Evolutionary conservation across 1,140 invertebrate species (phyloP).

Genomic region (Pentalonia nigronervosa): DNA sequence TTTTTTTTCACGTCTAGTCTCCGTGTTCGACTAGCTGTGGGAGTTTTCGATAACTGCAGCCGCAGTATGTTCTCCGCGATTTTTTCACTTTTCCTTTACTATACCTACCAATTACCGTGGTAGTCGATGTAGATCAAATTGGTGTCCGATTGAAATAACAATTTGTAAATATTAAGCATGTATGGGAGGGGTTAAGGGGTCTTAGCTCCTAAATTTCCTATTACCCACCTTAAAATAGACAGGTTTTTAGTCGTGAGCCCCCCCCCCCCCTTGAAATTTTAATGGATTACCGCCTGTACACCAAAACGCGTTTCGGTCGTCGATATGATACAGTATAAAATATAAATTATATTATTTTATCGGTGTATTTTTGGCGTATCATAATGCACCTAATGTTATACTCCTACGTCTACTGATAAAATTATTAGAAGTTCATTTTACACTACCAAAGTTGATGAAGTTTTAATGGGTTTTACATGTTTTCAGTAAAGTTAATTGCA

Average conservation of each 20-base stretch:
- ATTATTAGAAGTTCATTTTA: conserved; percentile 9
- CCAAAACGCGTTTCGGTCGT: background rate
- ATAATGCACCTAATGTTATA: background rate
- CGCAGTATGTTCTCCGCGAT: background rate
- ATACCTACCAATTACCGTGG: no score
- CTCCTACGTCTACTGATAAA: background rate
- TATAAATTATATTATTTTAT: background rate
- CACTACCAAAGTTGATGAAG: background rate
- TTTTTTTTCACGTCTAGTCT: no score
- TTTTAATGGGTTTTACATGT: conserved; percentile 29
- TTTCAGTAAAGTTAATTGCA: background rate
- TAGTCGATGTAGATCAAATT: no score
- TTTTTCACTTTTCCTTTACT: background rate
- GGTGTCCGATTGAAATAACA: background rate
- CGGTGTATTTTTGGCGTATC: background rate
- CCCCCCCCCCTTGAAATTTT: no score
- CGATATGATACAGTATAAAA: background rate
- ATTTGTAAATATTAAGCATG: no score
- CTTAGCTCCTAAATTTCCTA: no score
- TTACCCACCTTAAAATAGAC: no score
- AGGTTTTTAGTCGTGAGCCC: no score
- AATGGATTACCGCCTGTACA: background rate
- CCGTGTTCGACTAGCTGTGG: no score
- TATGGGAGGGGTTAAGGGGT: no score
- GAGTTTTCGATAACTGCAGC: background rate